Evolutionary conservation across 2,888 invertebrate genomes (phyloP).

Genomic region (Heteromurus nitidus): DNA sequence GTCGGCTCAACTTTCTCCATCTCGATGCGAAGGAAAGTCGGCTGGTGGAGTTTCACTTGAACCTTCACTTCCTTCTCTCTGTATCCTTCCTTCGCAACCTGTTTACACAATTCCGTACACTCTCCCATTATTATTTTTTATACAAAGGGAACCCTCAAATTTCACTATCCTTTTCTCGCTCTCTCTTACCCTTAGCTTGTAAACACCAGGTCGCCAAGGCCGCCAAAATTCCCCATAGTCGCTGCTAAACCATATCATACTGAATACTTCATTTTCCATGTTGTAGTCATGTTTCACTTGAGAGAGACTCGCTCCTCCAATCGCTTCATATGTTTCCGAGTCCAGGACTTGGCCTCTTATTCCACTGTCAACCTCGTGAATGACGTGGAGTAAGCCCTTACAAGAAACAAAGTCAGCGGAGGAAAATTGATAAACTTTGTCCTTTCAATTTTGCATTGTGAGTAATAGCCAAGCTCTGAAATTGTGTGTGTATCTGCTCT

Average conservation of each 20-base stretch:
- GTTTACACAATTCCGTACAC: background rate
- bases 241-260: conserved; percentile 74
- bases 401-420: background rate
- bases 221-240: conserved; percentile 79
- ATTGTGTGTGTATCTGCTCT: background rate
- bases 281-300: conserved; percentile 77
- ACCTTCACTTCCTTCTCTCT: conserved; percentile 18
- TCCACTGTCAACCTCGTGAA: conserved; percentile 65
- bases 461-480: background rate
- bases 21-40: conserved; percentile 43
- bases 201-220: conserved; percentile 77
- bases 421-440: conserved; percentile 8
- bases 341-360: conserved; percentile 70
- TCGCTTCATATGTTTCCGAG: conserved; percentile 63
- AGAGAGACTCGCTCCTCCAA: conserved; percentile 76
- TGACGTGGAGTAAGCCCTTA: conserved; percentile 65
- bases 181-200: conserved; percentile 74
- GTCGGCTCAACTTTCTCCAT: conserved; percentile 20
- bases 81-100: conserved; percentile 49
- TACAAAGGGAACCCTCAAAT: background rate
- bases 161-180: too few species aligned
- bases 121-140: background rate
- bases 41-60: conserved; percentile 17
- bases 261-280: conserved; percentile 73
- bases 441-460: background rate